These are phyloP conservation scores for Zoanthus sansibaricus DNA, from an alignment of 92 coral and sea anemone species.

Conservation along the genomic window DNA sequence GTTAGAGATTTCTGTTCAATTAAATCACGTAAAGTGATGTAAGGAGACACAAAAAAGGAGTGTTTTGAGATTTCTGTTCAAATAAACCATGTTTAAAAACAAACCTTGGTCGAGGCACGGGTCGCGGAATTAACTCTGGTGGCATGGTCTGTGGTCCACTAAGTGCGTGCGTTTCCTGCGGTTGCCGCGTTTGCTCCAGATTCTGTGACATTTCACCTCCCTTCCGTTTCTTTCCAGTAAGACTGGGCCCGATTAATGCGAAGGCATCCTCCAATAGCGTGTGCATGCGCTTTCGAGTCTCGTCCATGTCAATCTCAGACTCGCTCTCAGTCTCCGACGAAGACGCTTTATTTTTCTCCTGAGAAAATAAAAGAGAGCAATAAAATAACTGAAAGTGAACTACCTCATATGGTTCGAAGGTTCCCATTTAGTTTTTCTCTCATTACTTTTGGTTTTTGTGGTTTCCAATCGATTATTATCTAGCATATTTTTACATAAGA, in stretches of 20 bases:
- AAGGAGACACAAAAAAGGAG: no score
- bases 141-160: slow-evolving; percentile 40
- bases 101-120: slow-evolving; percentile 27
- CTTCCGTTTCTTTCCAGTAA: slow-evolving; percentile 64
- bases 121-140: slow-evolving; percentile 36
- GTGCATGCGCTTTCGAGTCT: slow-evolving; percentile 95
- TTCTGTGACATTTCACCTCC: slow-evolving; percentile 55
- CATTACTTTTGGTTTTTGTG: no score
- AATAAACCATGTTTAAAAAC: not conserved
- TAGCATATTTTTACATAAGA: no score
- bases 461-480: no score
- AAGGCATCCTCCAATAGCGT: slow-evolving; percentile 94
- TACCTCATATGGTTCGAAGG: not conserved
- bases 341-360: slow-evolving; percentile 6
- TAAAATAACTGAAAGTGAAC: not conserved
- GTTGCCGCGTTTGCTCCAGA: slow-evolving; percentile 9
- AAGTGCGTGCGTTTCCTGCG: slow-evolving; percentile 13
- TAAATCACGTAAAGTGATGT: not conserved
- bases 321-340: slow-evolving; percentile 50
- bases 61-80: no score
- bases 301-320: slow-evolving; percentile 94
- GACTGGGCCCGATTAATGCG: slow-evolving; percentile 79
- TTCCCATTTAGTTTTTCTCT: not conserved
- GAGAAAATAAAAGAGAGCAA: not conserved
- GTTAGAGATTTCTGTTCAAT: no score